Base-by-base conservation (phyloP, 1,140 invertebrate genomes). In the Proales similis region DNA sequence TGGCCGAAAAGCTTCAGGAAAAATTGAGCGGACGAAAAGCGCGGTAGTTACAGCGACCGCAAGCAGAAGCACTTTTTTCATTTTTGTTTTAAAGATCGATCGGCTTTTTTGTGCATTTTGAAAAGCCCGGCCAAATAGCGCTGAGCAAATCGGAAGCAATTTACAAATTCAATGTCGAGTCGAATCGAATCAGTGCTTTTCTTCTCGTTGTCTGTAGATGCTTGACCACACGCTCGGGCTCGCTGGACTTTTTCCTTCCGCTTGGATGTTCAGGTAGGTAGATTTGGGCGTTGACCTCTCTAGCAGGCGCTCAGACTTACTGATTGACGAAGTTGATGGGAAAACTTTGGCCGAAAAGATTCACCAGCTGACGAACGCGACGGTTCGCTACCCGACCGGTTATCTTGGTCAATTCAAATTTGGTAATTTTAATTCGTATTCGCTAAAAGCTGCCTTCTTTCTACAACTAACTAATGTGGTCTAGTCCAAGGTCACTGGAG, bases 31-130 rank as follows among this genome's bases (percentile, higher is more conserved):
- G 51, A 9, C 39, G 32, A 57, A 20, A n/a, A 27, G 48, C 42
- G 20, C 24, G 42, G 48, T 53, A 53, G 42, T 47, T 20, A 17
- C 17, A 51, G 26, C 22, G n/a, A 38, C 7, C 22, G 38, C 2
- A 20, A 2, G 9, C 33, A n/a, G 2, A 38, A 6, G n/a, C 17
- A 7, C 26, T 17, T 36, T 51, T 38, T 27, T 12, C 20, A 20
- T 2, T 19, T 19, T 48, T 29, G 12, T 20, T 48, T 3, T 32
- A 5, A 2, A 57, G 51, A 22, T 57, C 51, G 4, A 36, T 57
- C 1, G 51, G 33, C 19, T 57, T 57, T 57, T 27, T 57, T n/a
- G 30, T 29, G 30, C 51, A 57, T 57, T 57, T 57, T 27, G 51
- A 57, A 27, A 57, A 57, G 19, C 51, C 51, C 14, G 51, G 51